These are phyloP conservation scores for Eptatretus burgeri DNA, from an alignment of 2,113 vertebrate species.

Conservation along the genomic window DNA sequence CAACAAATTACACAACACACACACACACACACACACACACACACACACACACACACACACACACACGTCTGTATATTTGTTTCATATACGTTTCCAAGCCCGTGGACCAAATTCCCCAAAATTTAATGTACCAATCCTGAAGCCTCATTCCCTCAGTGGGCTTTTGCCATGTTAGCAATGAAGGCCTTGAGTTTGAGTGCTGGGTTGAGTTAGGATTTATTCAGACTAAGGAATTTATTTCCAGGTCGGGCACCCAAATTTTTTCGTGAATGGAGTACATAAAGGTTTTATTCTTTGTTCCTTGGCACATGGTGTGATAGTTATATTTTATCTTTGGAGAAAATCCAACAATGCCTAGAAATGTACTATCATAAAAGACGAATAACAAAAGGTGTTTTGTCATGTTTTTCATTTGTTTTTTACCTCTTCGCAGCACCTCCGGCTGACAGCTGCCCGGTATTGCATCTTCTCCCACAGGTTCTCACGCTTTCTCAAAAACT, in stretches of 20 bases:
- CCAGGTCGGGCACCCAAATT: neutral
- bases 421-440: slow-evolving; percentile 81
- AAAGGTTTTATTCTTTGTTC: neutral
- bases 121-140: no score
- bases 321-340: neutral
- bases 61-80: no score
- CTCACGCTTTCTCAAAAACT: slow-evolving; percentile 52
- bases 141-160: no score
- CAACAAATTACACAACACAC: no score
- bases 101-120: no score
- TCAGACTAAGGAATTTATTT: no score
- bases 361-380: neutral
- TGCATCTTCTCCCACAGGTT: slow-evolving; percentile 53
- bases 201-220: no score
- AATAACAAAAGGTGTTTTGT: neutral
- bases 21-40: no score
- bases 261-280: neutral
- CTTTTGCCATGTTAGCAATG: no score
- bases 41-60: no score
- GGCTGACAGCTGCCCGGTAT: slow-evolving; percentile 67
- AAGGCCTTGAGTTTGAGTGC: no score
- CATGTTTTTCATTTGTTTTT: slow-evolving; percentile 8
- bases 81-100: no score
- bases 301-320: neutral
- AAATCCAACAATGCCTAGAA: neutral